phyloP scores from a whole-genome alignment of 2,113 vertebrate genomes.

The Peromyscus maniculatus region DNA sequence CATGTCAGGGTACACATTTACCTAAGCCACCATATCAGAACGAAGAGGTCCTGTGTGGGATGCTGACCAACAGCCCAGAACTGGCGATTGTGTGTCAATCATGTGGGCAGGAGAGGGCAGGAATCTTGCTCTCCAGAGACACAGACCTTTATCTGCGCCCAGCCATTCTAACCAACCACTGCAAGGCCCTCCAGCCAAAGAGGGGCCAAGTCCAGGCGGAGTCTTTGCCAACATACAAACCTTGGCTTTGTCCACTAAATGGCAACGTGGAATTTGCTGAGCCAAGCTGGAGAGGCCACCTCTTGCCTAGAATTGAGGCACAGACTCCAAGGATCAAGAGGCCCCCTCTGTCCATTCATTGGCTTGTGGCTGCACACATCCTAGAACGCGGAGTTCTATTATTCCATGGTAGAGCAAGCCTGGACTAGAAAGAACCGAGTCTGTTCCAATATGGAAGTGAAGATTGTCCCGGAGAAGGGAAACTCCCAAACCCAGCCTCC shows the following conservation, averaged over 20 bases:
- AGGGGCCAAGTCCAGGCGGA: background rate
- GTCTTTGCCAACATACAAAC: background rate
- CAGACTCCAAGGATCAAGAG: no score
- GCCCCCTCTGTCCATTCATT: background rate
- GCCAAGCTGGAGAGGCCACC: background rate
- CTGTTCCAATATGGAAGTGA: background rate
- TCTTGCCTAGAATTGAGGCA: background rate
- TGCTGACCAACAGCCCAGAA: background rate
- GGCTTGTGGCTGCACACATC: background rate
- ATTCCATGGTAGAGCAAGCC: background rate
- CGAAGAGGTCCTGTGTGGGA: fast-evolving
- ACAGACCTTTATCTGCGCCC: background rate
- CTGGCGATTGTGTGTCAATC: background rate
- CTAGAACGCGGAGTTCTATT: background rate
- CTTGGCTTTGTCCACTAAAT: background rate
- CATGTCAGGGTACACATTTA: background rate
- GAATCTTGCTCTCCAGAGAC: background rate
- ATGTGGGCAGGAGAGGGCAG: background rate
- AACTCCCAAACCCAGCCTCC: background rate
- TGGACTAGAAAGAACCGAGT: background rate
- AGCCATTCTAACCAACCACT: background rate
- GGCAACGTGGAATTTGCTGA: background rate
- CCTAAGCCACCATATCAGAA: background rate
- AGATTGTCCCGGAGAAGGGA: background rate
- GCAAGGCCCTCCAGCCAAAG: background rate